A percentile compares a stretch with the other conserved stretches of the same genome.
phyloP scores from a whole-genome alignment of 1,140 invertebrate genomes.

The Drosophila sp. region DNA sequence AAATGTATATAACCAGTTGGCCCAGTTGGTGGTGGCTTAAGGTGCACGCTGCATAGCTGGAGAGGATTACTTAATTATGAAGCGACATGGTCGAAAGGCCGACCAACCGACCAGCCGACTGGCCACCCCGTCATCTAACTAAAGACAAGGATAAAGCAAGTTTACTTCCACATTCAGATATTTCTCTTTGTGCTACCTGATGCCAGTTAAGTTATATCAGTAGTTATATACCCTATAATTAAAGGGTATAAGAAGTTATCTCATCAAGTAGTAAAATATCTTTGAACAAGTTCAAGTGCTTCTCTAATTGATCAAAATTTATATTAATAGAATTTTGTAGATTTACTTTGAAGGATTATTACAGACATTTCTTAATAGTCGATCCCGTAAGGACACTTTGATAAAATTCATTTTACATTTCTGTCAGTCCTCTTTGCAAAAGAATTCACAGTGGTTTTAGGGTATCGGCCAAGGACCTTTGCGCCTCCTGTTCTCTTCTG shows the following conservation, averaged over 20 bases:
- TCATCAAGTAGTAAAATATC: no score
- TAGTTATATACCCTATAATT: neutral
- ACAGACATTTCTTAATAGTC: no score
- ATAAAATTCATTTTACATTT: no score
- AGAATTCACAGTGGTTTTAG: neutral
- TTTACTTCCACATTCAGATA: conserved; percentile 18
- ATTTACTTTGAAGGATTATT: no score
- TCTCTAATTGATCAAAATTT: no score
- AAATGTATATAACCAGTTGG: conserved; percentile 47
- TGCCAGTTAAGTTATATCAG: conserved; percentile 17
- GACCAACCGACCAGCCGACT: conserved; percentile 14
- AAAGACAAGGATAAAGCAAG: conserved; percentile 6
- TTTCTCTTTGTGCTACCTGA: conserved; percentile 20
- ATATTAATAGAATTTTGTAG: no score
- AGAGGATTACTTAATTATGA: conserved; percentile 79
- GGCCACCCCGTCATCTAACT: conserved; percentile 18
- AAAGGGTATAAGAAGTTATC: no score
- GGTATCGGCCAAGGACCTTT: no score
- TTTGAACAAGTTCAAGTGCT: no score
- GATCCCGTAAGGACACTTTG: no score
- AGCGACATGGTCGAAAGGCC: conserved; percentile 30
- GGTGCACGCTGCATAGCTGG: conserved; percentile 61
- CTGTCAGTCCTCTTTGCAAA: no score
- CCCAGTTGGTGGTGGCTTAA: conserved; percentile 64
- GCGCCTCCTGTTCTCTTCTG: no score